phyloP scores from a whole-genome alignment of 64 coral and sea anemone genomes.

The Catalaphyllia jardinei region DNA sequence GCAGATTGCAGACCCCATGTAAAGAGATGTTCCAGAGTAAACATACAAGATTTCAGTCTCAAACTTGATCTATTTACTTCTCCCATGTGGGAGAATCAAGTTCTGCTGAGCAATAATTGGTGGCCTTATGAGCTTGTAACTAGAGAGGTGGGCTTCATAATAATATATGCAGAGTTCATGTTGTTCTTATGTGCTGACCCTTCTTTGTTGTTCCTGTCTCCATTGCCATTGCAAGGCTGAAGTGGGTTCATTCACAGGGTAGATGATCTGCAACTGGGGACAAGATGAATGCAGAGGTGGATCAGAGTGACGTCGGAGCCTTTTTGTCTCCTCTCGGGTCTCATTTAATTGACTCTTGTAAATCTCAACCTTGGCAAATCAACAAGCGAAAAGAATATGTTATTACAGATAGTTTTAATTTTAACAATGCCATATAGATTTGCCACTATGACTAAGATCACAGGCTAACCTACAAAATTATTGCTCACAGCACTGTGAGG shows the following conservation, averaged over 20 bases:
- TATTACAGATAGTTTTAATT: not conserved
- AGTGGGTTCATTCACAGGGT: slow-evolving; percentile 43
- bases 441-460: too few relatives aligned
- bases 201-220: slow-evolving; percentile 76
- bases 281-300: slow-evolving; percentile 29
- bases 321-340: slow-evolving; percentile 51
- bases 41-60: too few relatives aligned
- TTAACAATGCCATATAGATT: too few relatives aligned
- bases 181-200: slow-evolving; percentile 32
- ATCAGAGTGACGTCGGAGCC: slow-evolving; percentile 57
- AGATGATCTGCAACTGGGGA: slow-evolving; percentile 77
- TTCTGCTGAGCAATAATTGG: too few relatives aligned
- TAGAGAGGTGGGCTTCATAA: too few relatives aligned
- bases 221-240: slow-evolving; percentile 49
- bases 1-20: too few relatives aligned
- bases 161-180: not conserved
- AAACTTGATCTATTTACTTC: too few relatives aligned
- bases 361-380: slow-evolving; percentile 62
- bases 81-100: too few relatives aligned
- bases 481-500: too few relatives aligned
- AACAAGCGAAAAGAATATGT: not conserved
- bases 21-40: too few relatives aligned
- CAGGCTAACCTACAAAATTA: too few relatives aligned
- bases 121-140: too few relatives aligned
- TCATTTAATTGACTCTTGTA: slow-evolving; percentile 72